Evolutionary conservation across 2,797 vertebrate species (phyloP).

Genomic region (Sebastes hopkinsi): DNA sequence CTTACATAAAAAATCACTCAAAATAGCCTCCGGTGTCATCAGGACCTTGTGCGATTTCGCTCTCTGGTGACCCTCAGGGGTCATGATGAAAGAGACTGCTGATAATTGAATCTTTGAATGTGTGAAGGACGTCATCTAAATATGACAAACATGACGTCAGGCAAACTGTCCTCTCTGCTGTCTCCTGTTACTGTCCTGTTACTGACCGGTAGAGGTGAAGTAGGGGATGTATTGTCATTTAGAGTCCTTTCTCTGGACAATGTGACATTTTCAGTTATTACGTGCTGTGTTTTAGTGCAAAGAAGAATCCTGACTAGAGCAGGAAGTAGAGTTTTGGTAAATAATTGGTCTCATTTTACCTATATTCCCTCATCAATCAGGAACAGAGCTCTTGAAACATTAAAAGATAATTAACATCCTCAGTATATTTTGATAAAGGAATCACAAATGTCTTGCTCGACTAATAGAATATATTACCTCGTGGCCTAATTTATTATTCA

Average conservation of each 20-base stretch:
- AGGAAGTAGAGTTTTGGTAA: neutral
- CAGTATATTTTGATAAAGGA: neutral
- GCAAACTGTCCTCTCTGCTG: slow-evolving; percentile 16
- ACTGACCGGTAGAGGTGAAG: slow-evolving; percentile 27
- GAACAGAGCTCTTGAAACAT: neutral
- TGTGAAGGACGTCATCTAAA: slow-evolving; percentile 40
- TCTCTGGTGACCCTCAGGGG: slow-evolving; percentile 1
- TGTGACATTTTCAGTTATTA: slow-evolving; percentile 2
- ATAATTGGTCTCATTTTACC: neutral
- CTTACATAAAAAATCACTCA: neutral
- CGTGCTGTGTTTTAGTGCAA: neutral
- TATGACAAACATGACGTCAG: slow-evolving; percentile 30
- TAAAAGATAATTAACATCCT: neutral
- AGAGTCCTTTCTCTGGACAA: slow-evolving; percentile 4
- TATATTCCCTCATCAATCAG: neutral
- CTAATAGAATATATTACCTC: neutral
- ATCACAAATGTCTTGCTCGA: neutral
- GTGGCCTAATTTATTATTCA: neutral
- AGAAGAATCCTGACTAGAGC: neutral
- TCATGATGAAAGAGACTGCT: slow-evolving; percentile 20
- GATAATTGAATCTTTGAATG: slow-evolving; percentile 36
- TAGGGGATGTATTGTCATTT: slow-evolving; percentile 19
- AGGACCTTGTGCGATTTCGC: neutral
- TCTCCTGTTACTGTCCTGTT: neutral
- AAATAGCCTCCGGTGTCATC: neutral